Conservation (phyloP, 2,113 vertebrate species). For the Sinocyclocheilus maitianheensis region DNA sequence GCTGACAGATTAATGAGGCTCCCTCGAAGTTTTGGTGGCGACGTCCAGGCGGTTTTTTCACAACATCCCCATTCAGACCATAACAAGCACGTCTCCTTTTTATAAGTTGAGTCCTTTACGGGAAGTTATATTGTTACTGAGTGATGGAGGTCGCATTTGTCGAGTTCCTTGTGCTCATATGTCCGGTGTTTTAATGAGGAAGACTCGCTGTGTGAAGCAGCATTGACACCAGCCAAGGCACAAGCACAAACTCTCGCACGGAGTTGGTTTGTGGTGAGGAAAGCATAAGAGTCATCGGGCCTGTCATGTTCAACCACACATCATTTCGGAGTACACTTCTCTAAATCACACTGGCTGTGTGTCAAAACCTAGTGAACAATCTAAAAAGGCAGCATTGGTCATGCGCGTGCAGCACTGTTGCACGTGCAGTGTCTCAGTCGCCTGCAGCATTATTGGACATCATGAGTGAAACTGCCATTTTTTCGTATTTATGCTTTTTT, state of each 20-base stretch:
- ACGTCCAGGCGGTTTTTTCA: background rate
- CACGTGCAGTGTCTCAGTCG: no score
- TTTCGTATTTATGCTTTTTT: background rate
- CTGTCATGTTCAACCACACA: constrained; percentile 24
- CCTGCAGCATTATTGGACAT: no score
- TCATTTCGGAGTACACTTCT: constrained; percentile 2
- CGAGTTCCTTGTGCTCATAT: background rate
- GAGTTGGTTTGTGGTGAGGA: background rate
- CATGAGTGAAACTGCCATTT: background rate
- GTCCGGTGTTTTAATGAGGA: constrained; percentile 62
- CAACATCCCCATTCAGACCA: background rate
- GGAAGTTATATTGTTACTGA: background rate
- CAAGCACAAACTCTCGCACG: no score
- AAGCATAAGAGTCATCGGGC: background rate
- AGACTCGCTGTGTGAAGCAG: constrained; percentile 32
- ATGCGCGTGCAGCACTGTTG: background rate
- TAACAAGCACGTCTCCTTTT: background rate
- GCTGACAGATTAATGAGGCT: background rate
- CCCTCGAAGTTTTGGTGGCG: background rate
- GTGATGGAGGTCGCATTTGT: background rate
- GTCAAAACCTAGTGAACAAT: background rate
- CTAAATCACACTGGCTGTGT: background rate
- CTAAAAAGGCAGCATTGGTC: background rate
- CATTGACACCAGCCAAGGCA: background rate
- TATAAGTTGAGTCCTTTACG: background rate